Percentiles rank a stretch among this genome's conserved stretches.
phyloP scores from a whole-genome alignment of 2,113 vertebrate genomes.

The Sphaerodactylus townsendi region DNA sequence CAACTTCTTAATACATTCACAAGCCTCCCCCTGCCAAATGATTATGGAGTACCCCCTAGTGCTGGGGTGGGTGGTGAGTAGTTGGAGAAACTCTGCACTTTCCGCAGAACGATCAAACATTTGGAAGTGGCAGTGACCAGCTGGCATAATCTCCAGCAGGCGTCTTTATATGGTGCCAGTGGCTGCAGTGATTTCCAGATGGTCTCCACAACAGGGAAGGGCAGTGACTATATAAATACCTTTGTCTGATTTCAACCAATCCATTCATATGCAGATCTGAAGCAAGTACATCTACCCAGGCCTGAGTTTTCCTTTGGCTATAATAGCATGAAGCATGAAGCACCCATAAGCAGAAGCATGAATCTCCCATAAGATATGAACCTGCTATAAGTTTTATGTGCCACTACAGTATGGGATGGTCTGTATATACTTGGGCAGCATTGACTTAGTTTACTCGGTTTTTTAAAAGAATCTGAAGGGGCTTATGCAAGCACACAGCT shows the following conservation, averaged over 20 bases:
- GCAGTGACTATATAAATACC: background rate
- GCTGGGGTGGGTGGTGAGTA: background rate
- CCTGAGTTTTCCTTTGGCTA: background rate
- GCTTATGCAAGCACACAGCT: background rate
- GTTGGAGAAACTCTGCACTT: constrained; percentile 6
- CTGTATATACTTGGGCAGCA: background rate
- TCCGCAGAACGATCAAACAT: constrained; percentile 23
- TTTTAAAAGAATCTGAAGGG: background rate
- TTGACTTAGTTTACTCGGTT: background rate
- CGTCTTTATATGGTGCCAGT: constrained; percentile 40
- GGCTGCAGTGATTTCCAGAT: constrained; percentile 27
- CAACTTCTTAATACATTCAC: no score
- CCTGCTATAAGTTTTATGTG: background rate
- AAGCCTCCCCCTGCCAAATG: background rate
- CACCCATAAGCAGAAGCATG: background rate
- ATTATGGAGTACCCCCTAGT: constrained; percentile 10
- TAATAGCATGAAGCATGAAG: background rate
- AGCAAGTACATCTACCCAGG: background rate
- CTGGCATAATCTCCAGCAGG: constrained; percentile 24
- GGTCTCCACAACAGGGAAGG: background rate
- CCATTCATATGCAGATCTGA: background rate
- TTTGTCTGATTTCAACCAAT: background rate
- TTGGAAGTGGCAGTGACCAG: constrained; percentile 6
- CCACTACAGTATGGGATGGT: background rate
- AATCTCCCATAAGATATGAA: background rate